Conservation (phyloP, 2,113 vertebrate species). For the Sakesphorus luctuosus region DNA sequence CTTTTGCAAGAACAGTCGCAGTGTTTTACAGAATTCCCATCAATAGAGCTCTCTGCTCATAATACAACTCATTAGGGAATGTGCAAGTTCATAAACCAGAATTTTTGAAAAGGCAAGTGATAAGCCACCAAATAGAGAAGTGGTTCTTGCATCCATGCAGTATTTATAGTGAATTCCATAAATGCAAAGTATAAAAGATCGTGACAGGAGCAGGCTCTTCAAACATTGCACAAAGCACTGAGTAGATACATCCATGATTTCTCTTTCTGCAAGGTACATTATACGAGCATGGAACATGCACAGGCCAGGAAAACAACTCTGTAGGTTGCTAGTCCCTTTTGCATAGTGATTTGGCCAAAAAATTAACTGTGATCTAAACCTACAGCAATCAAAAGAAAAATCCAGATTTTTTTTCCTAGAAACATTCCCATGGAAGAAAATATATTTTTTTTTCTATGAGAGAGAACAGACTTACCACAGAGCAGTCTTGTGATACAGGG, state of each 20-base stretch:
- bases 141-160: not conserved
- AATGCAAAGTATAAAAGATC: not conserved
- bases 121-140: not conserved
- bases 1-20: not conserved
- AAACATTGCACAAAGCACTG: not conserved
- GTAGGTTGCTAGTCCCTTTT: not conserved
- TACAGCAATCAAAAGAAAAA: not conserved
- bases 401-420: not conserved
- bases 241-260: not conserved
- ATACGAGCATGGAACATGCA: not conserved
- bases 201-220: not conserved
- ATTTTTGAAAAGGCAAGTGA: not conserved
- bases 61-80: not conserved
- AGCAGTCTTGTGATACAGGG: not conserved
- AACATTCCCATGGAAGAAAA: not conserved
- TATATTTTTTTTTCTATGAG: not conserved
- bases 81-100: not conserved
- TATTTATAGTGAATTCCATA: not conserved
- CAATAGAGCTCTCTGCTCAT: not conserved
- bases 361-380: not conserved
- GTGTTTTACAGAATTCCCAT: not conserved
- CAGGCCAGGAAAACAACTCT: not conserved
- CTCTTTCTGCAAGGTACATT: not conserved
- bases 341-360: not conserved
- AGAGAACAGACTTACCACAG: not conserved